Percentiles rank a stretch among this genome's conserved stretches.
Conservation (phyloP, 2,113 vertebrate species). For the Sminthopsis crassicaudata region DNA sequence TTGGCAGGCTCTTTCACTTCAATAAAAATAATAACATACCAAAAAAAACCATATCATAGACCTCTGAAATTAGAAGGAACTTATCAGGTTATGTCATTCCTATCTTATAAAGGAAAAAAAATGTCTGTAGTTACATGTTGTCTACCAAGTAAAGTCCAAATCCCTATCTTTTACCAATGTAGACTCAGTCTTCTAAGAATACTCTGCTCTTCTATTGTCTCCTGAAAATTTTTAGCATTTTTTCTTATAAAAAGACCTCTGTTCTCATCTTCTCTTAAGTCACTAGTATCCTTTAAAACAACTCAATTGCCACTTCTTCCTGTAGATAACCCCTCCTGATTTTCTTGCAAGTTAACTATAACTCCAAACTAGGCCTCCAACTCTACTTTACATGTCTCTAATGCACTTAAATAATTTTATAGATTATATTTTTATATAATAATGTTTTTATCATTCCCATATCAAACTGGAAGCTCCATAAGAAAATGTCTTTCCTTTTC, state of each 20-base stretch:
- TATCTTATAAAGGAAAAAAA: background rate
- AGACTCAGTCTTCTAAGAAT: background rate
- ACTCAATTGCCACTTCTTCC: background rate
- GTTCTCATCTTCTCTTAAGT: background rate
- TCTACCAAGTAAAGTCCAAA: background rate
- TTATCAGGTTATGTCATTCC: background rate
- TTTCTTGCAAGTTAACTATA: background rate
- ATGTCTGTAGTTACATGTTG: background rate
- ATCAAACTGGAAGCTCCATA: background rate
- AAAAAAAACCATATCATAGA: background rate
- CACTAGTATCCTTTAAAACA: background rate
- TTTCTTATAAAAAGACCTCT: background rate
- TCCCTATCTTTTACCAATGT: background rate
- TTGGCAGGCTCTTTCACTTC: background rate
- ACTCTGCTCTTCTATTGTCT: background rate
- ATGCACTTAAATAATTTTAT: background rate
- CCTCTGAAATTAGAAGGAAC: background rate
- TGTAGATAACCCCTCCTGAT: background rate
- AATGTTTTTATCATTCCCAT: background rate
- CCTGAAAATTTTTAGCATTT: background rate
- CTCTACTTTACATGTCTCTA: background rate
- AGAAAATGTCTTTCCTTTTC: background rate
- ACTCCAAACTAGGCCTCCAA: background rate
- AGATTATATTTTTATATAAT: background rate
- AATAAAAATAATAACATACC: background rate